Conservation (phyloP, 2,113 vertebrate species). For the Ifrita kowaldi region DNA sequence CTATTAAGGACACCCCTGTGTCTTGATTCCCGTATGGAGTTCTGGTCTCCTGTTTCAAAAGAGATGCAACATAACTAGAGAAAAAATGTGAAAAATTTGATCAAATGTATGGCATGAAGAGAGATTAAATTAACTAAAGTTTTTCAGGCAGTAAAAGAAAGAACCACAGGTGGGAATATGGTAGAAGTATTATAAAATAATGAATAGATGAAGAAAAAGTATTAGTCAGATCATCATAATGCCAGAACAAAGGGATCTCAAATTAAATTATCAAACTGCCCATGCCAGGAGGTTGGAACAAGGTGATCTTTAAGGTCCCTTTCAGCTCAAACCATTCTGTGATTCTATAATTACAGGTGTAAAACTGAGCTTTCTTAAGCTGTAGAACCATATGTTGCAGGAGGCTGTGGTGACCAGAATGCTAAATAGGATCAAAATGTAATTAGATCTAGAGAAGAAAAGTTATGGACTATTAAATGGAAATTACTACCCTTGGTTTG, state of each 20-base stretch:
- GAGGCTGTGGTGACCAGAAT: not conserved
- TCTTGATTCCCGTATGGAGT: not conserved
- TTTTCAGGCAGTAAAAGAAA: not conserved
- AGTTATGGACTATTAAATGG: not conserved
- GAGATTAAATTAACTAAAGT: not conserved
- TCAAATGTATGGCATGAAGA: not conserved
- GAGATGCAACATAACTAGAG: not conserved
- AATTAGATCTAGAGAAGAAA: not conserved
- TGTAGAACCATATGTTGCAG: not conserved
- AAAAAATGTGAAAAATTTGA: not conserved
- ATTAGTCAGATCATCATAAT: not conserved
- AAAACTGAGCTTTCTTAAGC: not conserved
- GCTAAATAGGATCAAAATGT: not conserved
- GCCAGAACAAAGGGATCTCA: not conserved
- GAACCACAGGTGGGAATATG: not conserved
- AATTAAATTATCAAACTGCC: not conserved
- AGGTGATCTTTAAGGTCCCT: not conserved
- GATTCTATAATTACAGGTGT: not conserved
- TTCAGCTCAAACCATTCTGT: not conserved
- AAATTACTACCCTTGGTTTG: not conserved
- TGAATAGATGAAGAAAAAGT: not conserved
- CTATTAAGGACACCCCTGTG: not conserved
- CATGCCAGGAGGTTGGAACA: not conserved
- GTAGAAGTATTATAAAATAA: not conserved
- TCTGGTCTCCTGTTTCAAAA: not conserved